Base-by-base conservation (phyloP, 2,797 vertebrate species). In the Micropoecilia bifurca region DNA sequence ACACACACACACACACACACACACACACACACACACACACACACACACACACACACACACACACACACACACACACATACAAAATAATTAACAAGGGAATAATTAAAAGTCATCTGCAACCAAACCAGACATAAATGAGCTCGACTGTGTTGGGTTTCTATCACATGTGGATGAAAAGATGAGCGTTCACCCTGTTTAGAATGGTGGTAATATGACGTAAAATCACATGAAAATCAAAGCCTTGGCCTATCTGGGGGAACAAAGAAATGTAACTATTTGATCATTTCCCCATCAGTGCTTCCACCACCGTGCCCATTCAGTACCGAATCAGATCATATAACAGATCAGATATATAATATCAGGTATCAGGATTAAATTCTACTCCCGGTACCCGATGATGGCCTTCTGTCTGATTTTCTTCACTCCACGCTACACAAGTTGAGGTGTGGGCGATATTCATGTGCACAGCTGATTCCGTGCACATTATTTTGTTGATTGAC, bases 1-100 rank as follows among this genome's bases (percentile, higher is more conserved):
- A 12, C 1, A 4, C n/a, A 7, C 48, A 50, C 6, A 48, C 16
- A 39, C 6, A 39, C n/a, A n/a, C n/a, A n/a, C n/a, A n/a, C n/a
- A n/a, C n/a, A n/a, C n/a, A n/a, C n/a, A 7, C 33, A 18, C 75
- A 28, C 69, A 25, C 73, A 43, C 46, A 66, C 71, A 71, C 75
- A 20, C 66, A 36, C 75, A 41, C 73, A 73, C 69, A 79, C 16
- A 41, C 6, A 41, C 14, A 12, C 1, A 4, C n/a, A 7, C 48
- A 50, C 6, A 48, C 18, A 41, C 6, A 41, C 41, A 41, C 41
- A 41, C 41, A 41, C 41, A 43, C 33, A 33, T 3, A 33, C 33
- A 50, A 22, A 50, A 50, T 0, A 50, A 50, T 50, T 50, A 22
- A 50, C 6, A 50, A 12, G 48, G 41, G 10, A 14, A 53, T 43